Evolutionary conservation across 1,140 invertebrate genomes (phyloP).

Genomic region (Whitmania pigra): DNA sequence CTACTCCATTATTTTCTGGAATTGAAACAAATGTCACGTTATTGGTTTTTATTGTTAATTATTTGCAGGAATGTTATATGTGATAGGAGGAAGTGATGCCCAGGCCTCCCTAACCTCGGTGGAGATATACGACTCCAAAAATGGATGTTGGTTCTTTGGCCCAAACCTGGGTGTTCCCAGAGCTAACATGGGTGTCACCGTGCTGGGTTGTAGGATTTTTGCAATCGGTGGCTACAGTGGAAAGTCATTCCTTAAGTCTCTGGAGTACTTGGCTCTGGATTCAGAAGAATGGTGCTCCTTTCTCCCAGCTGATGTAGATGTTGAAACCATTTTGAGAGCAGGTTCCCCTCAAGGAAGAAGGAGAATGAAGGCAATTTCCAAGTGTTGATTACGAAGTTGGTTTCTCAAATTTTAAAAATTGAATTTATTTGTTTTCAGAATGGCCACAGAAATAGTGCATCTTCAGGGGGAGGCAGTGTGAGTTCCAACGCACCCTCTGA

Average conservation of each 20-base stretch:
- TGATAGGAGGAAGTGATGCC: constrained; percentile 46
- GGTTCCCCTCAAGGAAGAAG: neutral
- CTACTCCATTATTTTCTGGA: neutral
- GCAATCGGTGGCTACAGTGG: constrained; percentile 75
- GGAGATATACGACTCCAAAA: constrained; percentile 68
- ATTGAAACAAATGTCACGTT: no score
- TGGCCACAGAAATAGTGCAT: neutral
- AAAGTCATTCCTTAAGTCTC: constrained; percentile 65
- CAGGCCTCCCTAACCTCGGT: constrained; percentile 57
- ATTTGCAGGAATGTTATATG: constrained; percentile 47
- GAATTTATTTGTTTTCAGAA: neutral
- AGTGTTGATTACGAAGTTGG: neutral
- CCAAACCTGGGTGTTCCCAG: constrained; percentile 71
- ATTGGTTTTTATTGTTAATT: neutral
- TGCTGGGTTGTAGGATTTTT: constrained; percentile 50
- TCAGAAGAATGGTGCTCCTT: constrained; percentile 33
- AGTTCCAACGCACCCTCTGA: neutral
- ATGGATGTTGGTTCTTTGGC: constrained; percentile 64
- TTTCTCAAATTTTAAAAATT: neutral
- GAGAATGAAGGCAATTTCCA: neutral
- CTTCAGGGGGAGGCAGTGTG: neutral
- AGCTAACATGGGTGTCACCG: constrained; percentile 72
- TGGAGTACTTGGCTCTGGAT: constrained; percentile 49
- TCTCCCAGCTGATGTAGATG: constrained; percentile 24
- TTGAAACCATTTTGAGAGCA: neutral